phyloP scores from a whole-genome alignment of 2,888 invertebrate genomes.

The Melieria picta region DNA sequence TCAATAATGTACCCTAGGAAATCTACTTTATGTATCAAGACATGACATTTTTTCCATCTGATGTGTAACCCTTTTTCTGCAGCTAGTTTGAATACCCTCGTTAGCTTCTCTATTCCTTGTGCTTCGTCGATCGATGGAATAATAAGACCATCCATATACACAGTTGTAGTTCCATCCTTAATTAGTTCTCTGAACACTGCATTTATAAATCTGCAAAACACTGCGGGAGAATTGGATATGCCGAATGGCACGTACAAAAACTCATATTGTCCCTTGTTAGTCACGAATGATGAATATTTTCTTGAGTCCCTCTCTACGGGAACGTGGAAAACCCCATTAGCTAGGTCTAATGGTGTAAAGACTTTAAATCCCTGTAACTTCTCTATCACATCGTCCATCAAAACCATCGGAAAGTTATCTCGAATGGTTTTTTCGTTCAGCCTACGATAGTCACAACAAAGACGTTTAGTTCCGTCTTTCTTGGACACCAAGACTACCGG shows the following conservation, averaged over 20 bases:
- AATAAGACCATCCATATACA: slow-evolving; percentile 35
- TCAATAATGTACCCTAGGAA: slow-evolving; percentile 35
- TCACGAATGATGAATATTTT: slow-evolving; percentile 37
- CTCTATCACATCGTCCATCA: slow-evolving; percentile 36
- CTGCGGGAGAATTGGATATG: slow-evolving; percentile 26
- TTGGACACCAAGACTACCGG: slow-evolving; percentile 40
- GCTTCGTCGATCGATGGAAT: slow-evolving; percentile 18
- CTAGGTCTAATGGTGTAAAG: slow-evolving; percentile 34
- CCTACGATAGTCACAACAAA: slow-evolving; percentile 34
- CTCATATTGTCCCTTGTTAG: slow-evolving; percentile 36
- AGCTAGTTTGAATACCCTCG: slow-evolving; percentile 34
- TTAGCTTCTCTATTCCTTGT: slow-evolving; percentile 17
- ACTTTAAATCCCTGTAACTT: slow-evolving; percentile 25
- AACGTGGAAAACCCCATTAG: slow-evolving; percentile 38
- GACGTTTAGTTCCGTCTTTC: slow-evolving; percentile 33
- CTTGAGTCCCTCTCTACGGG: slow-evolving; percentile 29
- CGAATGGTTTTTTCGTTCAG: slow-evolving; percentile 35
- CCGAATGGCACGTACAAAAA: slow-evolving; percentile 33
- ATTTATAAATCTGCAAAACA: slow-evolving; percentile 26
- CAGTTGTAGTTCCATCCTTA: not conserved
- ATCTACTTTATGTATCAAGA: slow-evolving; percentile 22
- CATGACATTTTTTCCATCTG: slow-evolving; percentile 30
- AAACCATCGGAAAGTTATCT: slow-evolving; percentile 36
- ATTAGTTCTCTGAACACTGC: slow-evolving; percentile 29
- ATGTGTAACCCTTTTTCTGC: slow-evolving; percentile 31